Base-by-base conservation (phyloP, 2,113 vertebrate species). In the Sardina pilchardus region DNA sequence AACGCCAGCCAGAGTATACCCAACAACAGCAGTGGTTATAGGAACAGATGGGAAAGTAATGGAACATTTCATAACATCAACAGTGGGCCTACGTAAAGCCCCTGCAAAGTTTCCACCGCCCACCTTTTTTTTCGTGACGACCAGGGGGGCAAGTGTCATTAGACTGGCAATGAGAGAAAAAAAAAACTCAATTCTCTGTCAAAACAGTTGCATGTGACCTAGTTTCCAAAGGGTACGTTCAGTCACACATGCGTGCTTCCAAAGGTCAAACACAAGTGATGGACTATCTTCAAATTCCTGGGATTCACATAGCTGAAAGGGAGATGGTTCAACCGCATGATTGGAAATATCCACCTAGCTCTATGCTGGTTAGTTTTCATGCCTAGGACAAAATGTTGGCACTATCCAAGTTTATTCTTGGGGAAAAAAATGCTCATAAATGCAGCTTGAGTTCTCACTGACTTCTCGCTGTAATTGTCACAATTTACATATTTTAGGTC, bases 191-290 rank as follows among this genome's bases (percentile, higher is more conserved):
- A 36, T 36, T 78, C 17, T 36, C 71, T 78, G 71, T 34, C 71
- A 78, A 16, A 36, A 78, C 39, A 78, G 71, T 17, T 36, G 30
- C 30, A 78, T 78, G 36, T 78, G 30, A 78, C 71, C 63, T 71
- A 16, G 63, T 30, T 71, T 71, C 63, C 63, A 71, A 26, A 71
- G 63, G 26, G 63, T 26, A 71, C 1, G 30, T 71, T 71, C 63
- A 71, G n/a, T 34, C 63, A 71, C 26, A 16, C 63, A 30, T 34
- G 30, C 3, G 34, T 71, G 63, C 63, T 4, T 67, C n/a, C 9
- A 67, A 67, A 78, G 71, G 71, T 78, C 71, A 78, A 78, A 78
- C 71, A 34, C 67, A 78, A 14, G 34, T 78, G 71, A 78, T 78
- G 71, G 30, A 78, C 26, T 78, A 78, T 78, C 71, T 78, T 30